phyloP scores from a whole-genome alignment of 2,113 vertebrate species.

The Callochromis pleurospilus region DNA sequence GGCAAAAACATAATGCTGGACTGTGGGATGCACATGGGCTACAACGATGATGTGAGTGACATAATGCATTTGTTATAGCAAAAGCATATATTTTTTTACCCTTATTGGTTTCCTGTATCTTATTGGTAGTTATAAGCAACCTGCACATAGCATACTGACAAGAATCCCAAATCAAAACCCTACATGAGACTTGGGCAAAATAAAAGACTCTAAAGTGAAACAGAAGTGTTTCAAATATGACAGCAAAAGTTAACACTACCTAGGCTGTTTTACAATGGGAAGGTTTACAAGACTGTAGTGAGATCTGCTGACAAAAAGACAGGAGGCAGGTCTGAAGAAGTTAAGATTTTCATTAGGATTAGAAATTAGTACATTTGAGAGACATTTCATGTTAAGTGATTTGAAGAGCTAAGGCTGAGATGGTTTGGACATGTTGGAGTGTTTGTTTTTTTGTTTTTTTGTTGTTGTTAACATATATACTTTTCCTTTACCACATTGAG shows the following conservation, averaged over 20 bases:
- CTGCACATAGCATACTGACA: fast-evolving
- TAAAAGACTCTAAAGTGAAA: not conserved
- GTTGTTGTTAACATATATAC: not conserved
- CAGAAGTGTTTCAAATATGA: not conserved
- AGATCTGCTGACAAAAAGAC: not conserved
- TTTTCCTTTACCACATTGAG: not conserved
- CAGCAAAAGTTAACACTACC: not conserved
- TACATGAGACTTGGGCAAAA: not conserved
- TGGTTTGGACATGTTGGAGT: not conserved
- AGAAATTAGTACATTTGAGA: fast-evolving
- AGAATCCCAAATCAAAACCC: not conserved
- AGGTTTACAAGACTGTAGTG: not conserved
- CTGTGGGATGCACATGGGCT: conserved; percentile 99
- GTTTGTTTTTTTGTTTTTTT: not conserved
- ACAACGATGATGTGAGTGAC: conserved; percentile 85
- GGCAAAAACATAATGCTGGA: conserved; percentile 98
- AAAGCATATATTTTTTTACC: not conserved
- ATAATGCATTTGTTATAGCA: not conserved
- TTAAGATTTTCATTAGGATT: not conserved
- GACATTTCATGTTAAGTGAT: not conserved
- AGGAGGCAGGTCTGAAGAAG: not conserved
- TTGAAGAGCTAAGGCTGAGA: not conserved
- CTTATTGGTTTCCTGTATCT: not conserved
- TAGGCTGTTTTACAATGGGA: not conserved
- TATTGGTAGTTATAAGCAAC: not conserved